A percentile compares a stretch with the other conserved stretches of the same genome.
These are phyloP conservation scores for Chloropsis hardwickii DNA, from an alignment of 2,113 vertebrate genomes.

Conservation along the genomic window DNA sequence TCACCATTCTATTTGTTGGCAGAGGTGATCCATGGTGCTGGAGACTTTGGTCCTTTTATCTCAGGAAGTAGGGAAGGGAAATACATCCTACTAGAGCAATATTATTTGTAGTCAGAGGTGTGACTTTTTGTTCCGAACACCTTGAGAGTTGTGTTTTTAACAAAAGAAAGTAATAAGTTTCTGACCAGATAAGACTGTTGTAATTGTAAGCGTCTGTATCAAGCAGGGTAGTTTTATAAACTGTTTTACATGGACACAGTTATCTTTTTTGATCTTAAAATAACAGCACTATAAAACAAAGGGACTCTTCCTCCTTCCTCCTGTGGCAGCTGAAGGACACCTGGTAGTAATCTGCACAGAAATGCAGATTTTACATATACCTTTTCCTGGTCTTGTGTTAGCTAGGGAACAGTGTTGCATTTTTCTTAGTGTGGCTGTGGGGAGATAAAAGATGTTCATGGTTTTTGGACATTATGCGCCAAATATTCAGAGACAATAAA, in stretches of 20 bases:
- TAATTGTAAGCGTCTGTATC: background rate
- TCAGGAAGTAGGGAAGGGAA: background rate
- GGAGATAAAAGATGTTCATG: background rate
- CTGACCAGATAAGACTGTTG: background rate
- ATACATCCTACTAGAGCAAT: background rate
- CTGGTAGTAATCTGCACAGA: background rate
- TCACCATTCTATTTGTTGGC: fast-evolving
- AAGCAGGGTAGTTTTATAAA: background rate
- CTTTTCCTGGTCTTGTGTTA: background rate
- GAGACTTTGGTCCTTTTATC: background rate
- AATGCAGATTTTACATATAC: background rate
- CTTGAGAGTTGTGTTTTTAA: background rate
- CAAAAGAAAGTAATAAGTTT: background rate
- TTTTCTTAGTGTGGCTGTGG: background rate
- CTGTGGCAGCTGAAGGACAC: background rate
- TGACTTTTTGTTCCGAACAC: background rate
- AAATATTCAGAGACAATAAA: background rate
- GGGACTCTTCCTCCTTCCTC: background rate
- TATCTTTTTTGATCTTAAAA: background rate
- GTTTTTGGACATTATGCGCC: background rate
- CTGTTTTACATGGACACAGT: background rate
- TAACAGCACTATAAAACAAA: background rate
- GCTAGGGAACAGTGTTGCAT: background rate
- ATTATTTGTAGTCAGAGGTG: background rate
- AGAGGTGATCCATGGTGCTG: background rate